A percentile compares a stretch with the other conserved stretches of the same genome.
Evolutionary conservation across 2,113 vertebrate species (phyloP).

Genomic region (Mirza zaza): DNA sequence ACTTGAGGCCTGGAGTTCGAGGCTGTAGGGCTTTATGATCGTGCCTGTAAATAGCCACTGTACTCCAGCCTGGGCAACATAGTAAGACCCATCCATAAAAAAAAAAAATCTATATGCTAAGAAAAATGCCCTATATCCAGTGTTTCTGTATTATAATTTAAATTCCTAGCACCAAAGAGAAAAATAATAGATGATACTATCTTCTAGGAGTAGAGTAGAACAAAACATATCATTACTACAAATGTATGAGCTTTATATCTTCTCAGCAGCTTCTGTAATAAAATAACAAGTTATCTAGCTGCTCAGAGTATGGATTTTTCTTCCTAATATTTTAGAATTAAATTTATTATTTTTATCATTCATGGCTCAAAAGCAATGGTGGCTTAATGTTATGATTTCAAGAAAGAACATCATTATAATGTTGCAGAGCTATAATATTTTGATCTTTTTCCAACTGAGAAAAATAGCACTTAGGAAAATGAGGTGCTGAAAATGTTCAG

Average conservation of each 20-base stretch:
- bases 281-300: background rate
- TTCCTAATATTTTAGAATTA: background rate
- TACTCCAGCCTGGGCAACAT: background rate
- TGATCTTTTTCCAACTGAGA: background rate
- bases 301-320: background rate
- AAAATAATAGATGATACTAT: background rate
- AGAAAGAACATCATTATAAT: background rate
- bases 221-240: background rate
- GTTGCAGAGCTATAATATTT: background rate
- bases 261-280: background rate
- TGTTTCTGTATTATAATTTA: background rate
- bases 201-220: background rate
- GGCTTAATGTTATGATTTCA: background rate
- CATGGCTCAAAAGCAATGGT: background rate
- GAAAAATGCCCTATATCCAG: background rate
- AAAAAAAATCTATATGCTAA: slow-evolving; percentile 18
- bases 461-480: slow-evolving; percentile 4
- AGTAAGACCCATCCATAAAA: background rate
- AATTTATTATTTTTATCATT: slow-evolving; percentile 27
- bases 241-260: background rate
- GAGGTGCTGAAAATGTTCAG: background rate
- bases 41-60: background rate
- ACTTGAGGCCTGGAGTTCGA: background rate
- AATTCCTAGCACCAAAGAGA: slow-evolving; percentile 14
- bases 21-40: background rate